Conservation (phyloP, 2,797 vertebrate genomes). For the Chaunax sp. region DNA sequence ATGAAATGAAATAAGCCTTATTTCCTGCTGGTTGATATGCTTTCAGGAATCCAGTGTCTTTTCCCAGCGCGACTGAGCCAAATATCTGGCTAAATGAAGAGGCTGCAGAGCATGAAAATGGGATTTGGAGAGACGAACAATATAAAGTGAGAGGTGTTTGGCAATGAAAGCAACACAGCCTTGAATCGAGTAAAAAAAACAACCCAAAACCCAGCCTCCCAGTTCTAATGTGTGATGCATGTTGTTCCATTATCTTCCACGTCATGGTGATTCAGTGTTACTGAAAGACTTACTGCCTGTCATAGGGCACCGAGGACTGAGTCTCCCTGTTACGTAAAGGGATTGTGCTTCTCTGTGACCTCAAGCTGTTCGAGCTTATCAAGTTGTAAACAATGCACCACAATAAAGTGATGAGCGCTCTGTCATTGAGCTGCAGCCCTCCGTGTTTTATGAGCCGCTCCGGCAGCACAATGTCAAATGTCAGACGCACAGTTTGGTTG, state of each 20-base stretch:
- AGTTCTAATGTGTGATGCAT: conserved; percentile 38
- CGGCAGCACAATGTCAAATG: conserved; percentile 44
- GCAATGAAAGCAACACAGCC: conserved; percentile 34
- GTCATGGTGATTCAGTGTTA: conserved; percentile 56
- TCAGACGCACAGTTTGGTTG: conserved; percentile 18
- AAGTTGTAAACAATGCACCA: conserved; percentile 64
- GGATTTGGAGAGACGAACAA: conserved; percentile 53
- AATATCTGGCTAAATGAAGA: conserved; percentile 61
- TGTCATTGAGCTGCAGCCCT: conserved; percentile 27
- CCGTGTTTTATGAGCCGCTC: conserved; percentile 44
- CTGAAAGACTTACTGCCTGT: conserved; percentile 49
- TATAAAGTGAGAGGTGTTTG: conserved; percentile 41
- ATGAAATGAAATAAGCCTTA: conserved; percentile 28
- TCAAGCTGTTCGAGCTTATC: conserved; percentile 63
- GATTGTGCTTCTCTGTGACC: conserved; percentile 58
- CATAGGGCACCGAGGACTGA: conserved; percentile 50
- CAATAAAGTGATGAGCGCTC: conserved; percentile 52
- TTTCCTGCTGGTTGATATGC: conserved; percentile 56
- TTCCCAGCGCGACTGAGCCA: conserved; percentile 53
- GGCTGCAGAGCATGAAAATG: conserved; percentile 68
- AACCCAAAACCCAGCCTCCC: conserved; percentile 19
- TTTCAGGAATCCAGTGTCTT: conserved; percentile 54
- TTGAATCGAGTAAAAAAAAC: conserved; percentile 19
- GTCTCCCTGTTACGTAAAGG: conserved; percentile 57
- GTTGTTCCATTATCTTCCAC: conserved; percentile 55